phyloP scores from a whole-genome alignment of 2,888 invertebrate species.

The Cryptosula pallasiana region DNA sequence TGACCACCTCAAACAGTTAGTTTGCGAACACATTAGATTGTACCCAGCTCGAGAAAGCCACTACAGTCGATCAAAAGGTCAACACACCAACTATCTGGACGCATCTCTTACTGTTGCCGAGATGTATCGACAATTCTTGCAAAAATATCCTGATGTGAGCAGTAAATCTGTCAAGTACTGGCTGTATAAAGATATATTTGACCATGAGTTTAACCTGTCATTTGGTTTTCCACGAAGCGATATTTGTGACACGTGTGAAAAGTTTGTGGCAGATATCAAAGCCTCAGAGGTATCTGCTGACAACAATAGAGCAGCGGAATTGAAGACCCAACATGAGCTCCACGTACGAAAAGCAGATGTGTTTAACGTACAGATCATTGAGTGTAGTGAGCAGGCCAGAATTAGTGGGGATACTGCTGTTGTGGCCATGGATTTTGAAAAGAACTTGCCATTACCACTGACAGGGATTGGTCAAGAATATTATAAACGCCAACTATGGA shows the following conservation, averaged over 20 bases:
- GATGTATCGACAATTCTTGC: not conserved
- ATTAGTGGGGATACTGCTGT: too few species aligned
- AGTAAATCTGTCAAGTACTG: not conserved
- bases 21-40: too few species aligned
- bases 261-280: not conserved
- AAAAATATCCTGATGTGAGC: not conserved
- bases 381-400: not conserved
- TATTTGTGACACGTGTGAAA: not conserved
- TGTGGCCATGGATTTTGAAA: slow-evolving; percentile 15
- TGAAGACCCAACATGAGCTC: not conserved
- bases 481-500: slow-evolving; percentile 5
- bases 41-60: not conserved
- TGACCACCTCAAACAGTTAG: not conserved
- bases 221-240: not conserved
- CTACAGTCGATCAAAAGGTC: not conserved
- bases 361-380: not conserved
- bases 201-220: not conserved
- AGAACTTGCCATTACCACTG: not conserved
- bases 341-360: not conserved
- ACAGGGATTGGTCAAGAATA: slow-evolving; percentile 2
- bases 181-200: not conserved
- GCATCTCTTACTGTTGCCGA: not conserved
- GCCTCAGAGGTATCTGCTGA: not conserved
- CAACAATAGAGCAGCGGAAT: not conserved
- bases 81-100: not conserved